These are phyloP conservation scores for Lottia gigantea DNA, from an alignment of 2,888 invertebrate genomes.

Conservation along the genomic window DNA sequence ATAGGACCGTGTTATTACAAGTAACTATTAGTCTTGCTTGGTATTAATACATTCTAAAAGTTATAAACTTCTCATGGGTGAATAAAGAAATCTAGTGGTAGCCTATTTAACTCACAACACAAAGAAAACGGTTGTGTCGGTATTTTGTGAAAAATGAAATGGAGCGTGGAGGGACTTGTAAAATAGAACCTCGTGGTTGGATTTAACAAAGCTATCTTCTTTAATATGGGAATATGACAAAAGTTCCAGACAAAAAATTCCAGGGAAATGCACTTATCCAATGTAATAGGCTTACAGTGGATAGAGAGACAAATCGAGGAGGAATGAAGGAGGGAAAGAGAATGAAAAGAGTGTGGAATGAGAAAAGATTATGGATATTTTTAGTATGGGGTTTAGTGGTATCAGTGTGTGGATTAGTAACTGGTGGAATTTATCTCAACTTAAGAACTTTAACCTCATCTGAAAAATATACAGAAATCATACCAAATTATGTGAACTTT, in stretches of 20 bases:
- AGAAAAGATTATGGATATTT: slow-evolving; percentile 75
- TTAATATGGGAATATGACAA: not conserved
- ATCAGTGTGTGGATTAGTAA: slow-evolving; percentile 77
- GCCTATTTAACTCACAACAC: not conserved
- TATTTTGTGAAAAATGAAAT: not conserved
- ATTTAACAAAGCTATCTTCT: not conserved
- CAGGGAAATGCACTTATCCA: not conserved
- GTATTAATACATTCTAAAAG: too few species aligned
- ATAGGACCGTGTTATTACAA: too few species aligned
- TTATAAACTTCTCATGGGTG: not conserved
- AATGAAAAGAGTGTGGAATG: slow-evolving; percentile 24
- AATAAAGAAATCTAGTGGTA: slow-evolving; percentile 7
- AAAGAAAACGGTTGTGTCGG: slow-evolving; percentile 4
- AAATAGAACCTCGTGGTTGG: slow-evolving; percentile 8
- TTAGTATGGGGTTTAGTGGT: slow-evolving; percentile 80
- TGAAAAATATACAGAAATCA: slow-evolving; percentile 84
- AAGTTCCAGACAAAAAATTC: slow-evolving; percentile 1
- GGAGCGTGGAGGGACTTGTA: not conserved
- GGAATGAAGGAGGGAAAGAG: not conserved
- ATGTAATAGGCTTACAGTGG: not conserved
- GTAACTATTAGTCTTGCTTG: too few species aligned
- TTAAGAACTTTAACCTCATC: slow-evolving; percentile 83
- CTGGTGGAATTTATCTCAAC: slow-evolving; percentile 83
- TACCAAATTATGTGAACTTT: slow-evolving; percentile 93
- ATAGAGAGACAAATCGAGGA: not conserved